phyloP scores from a whole-genome alignment of 2,797 vertebrate genomes.

The Cossypha niveicapilla region DNA sequence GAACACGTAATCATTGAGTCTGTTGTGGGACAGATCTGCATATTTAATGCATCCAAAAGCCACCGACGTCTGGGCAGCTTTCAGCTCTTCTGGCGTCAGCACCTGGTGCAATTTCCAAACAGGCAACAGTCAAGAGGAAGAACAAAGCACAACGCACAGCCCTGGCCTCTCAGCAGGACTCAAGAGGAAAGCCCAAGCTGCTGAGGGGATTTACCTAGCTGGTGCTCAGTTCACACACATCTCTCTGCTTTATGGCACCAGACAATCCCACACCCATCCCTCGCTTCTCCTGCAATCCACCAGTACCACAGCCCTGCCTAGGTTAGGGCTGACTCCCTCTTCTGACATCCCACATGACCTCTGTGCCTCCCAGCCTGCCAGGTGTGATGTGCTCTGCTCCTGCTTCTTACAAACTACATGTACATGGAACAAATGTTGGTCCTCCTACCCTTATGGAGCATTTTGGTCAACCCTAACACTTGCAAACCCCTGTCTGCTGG shows the following conservation, averaged over 20 bases:
- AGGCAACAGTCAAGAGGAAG: neutral
- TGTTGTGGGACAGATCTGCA: constrained; percentile 94
- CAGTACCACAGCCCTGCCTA: neutral
- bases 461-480: neutral
- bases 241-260: neutral
- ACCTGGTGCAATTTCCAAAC: constrained; percentile 75
- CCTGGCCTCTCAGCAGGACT: neutral
- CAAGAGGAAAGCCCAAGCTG: neutral
- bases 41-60: constrained; percentile 97
- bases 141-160: fast-evolving
- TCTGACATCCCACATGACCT: neutral
- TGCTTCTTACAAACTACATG: fast-evolving
- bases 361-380: neutral
- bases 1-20: constrained; percentile 95
- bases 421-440: fast-evolving
- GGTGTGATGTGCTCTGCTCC: neutral
- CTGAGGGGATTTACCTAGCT: neutral
- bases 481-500: neutral
- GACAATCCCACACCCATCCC: fast-evolving
- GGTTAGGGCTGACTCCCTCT: neutral
- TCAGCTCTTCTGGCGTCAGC: constrained; percentile 85
- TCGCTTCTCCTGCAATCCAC: neutral
- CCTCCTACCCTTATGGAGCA: neutral
- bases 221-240: neutral
- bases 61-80: constrained; percentile 85